These are phyloP conservation scores for Pterobdella sp. DNA, from an alignment of 2,888 invertebrate genomes.

Conservation along the genomic window DNA sequence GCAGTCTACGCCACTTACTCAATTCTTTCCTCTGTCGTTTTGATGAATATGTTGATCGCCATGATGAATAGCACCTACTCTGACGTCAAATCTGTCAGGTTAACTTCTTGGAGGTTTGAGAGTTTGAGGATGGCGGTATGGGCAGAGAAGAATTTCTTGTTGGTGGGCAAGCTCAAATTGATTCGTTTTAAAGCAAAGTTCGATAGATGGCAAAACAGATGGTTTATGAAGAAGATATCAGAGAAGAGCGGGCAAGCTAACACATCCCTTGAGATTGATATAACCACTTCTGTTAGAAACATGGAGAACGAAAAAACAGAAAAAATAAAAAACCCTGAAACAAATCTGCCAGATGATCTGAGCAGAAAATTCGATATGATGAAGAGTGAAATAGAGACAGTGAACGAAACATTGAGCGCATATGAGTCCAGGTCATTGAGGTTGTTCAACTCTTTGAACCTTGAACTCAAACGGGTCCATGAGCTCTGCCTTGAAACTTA, in stretches of 20 bases:
- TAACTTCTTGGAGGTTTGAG: slow-evolving; percentile 30
- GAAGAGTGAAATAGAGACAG: slow-evolving; percentile 17
- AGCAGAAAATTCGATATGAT: slow-evolving; percentile 19
- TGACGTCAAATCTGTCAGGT: slow-evolving; percentile 27
- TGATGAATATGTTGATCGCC: slow-evolving; percentile 33
- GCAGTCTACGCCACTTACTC: slow-evolving; percentile 32
- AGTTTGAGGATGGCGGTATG: slow-evolving; percentile 33
- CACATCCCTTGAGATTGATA: neutral
- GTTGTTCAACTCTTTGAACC: slow-evolving; percentile 21
- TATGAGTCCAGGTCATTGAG: slow-evolving; percentile 15
- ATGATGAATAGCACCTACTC: slow-evolving; percentile 35
- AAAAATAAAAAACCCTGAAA: too few relatives aligned
- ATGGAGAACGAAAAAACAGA: slow-evolving; percentile 8
- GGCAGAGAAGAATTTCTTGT: slow-evolving; percentile 29
- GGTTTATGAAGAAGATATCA: slow-evolving; percentile 29
- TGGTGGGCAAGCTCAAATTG: slow-evolving; percentile 18
- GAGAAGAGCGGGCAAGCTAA: neutral
- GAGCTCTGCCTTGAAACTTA: slow-evolving; percentile 28
- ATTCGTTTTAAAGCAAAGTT: slow-evolving; percentile 25
- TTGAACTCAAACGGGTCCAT: slow-evolving; percentile 28
- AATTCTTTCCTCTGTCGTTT: slow-evolving; percentile 29
- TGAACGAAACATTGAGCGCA: slow-evolving; percentile 20
- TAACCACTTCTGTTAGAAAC: neutral
- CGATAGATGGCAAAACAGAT: slow-evolving; percentile 31
- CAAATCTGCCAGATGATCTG: slow-evolving; percentile 12